Evolutionary conservation across 2,888 invertebrate genomes (phyloP).

Genomic region (Rhimphoctona megacephalus): DNA sequence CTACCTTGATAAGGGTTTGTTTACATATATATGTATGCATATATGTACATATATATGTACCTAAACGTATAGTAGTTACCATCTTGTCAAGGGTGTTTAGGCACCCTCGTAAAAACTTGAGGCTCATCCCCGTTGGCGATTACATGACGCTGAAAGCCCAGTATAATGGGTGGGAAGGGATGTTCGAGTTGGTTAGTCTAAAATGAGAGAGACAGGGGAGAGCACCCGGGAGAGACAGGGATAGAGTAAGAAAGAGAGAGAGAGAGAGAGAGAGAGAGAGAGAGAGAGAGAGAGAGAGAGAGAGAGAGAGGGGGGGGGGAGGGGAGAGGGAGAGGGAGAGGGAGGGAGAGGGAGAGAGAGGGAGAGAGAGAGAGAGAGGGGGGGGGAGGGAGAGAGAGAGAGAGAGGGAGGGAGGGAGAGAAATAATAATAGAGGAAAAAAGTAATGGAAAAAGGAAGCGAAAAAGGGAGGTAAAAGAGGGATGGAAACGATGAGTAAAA

Average conservation of each 20-base stretch:
- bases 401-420: neutral
- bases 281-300: too few species aligned
- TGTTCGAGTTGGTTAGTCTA: conserved; percentile 14
- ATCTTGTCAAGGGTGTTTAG: conserved; percentile 22
- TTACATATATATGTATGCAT: neutral
- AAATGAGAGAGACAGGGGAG: neutral
- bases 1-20: neutral
- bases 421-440: neutral
- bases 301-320: neutral
- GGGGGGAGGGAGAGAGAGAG: neutral
- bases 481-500: neutral
- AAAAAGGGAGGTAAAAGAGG: neutral
- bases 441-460: neutral
- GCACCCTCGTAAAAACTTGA: conserved; percentile 43
- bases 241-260: too few species aligned
- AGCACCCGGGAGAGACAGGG: neutral
- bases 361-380: neutral
- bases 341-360: too few species aligned
- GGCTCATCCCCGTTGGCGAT: conserved; percentile 29
- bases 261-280: too few species aligned
- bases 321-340: neutral
- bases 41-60: neutral
- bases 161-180: neutral
- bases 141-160: conserved; percentile 29
- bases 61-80: neutral